phyloP scores from a whole-genome alignment of 2,888 invertebrate species.

The Acanthopleura granulata region DNA sequence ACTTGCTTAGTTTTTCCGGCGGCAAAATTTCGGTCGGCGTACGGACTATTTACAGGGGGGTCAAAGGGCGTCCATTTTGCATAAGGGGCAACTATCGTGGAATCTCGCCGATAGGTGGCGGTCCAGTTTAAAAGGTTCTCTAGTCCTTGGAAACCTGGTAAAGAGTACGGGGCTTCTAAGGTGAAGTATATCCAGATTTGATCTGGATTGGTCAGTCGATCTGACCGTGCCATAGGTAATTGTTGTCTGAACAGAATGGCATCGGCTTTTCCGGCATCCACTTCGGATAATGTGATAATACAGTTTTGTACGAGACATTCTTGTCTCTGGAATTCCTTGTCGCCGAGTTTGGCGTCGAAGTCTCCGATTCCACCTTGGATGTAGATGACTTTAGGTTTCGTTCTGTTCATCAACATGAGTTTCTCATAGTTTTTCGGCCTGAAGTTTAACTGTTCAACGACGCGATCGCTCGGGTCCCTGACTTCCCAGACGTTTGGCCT shows the following conservation, averaged over 20 bases:
- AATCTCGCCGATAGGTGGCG: slow-evolving; percentile 90
- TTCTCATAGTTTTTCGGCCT: background rate
- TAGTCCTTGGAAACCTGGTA: background rate
- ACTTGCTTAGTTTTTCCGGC: slow-evolving; percentile 92
- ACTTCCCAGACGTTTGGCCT: background rate
- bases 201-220: background rate
- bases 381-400: background rate
- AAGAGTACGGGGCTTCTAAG: slow-evolving; percentile 5
- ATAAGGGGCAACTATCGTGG: slow-evolving; percentile 93
- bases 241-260: background rate
- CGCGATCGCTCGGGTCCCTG: background rate
- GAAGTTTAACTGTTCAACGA: slow-evolving; percentile 2
- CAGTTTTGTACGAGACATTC: slow-evolving; percentile 12
- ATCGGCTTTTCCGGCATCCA: background rate
- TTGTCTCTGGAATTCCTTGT: slow-evolving; percentile 16
- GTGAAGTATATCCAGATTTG: slow-evolving; percentile 22
- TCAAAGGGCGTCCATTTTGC: slow-evolving; percentile 91
- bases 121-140: slow-evolving; percentile 86
- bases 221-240: background rate
- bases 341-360: background rate
- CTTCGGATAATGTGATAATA: background rate
- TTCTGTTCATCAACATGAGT: background rate
- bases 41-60: background rate
- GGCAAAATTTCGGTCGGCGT: slow-evolving; percentile 27
- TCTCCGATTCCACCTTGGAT: background rate